Evolutionary conservation across 2,888 invertebrate species (phyloP).

Genomic region (Drosophila seclusa): DNA sequence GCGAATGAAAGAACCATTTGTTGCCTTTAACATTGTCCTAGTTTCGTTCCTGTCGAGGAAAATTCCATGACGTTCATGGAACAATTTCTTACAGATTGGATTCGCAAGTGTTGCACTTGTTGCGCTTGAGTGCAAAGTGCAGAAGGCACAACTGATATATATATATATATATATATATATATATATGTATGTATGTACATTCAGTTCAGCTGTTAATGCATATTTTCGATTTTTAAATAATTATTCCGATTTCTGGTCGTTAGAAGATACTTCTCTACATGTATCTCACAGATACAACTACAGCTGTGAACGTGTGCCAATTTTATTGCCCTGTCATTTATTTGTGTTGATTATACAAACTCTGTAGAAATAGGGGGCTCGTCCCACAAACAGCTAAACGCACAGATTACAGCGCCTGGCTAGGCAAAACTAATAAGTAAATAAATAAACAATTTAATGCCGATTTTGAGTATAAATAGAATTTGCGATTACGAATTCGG

Average conservation of each 20-base stretch:
- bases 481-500: conserved; percentile 6
- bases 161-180: neutral
- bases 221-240: neutral
- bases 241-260: neutral
- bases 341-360: conserved; percentile 27
- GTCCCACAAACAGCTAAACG: conserved; percentile 27
- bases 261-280: neutral
- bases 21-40: conserved; percentile 65
- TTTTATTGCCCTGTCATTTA: conserved; percentile 18
- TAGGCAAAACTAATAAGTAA: neutral
- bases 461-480: conserved; percentile 10
- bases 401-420: conserved; percentile 25
- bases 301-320: neutral
- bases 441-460: conserved; percentile 3
- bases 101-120: conserved; percentile 62
- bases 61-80: conserved; percentile 72
- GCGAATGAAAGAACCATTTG: conserved; percentile 6
- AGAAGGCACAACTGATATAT: conserved; percentile 27
- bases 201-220: conserved; percentile 12
- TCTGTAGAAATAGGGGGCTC: conserved; percentile 36
- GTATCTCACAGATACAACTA: conserved; percentile 4
- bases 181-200: neutral
- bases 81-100: conserved; percentile 47
- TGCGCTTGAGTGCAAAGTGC: conserved; percentile 76
- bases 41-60: conserved; percentile 48